These are phyloP conservation scores for Peromyscus californicus DNA, from an alignment of 2,113 vertebrate species.

Conservation along the genomic window DNA sequence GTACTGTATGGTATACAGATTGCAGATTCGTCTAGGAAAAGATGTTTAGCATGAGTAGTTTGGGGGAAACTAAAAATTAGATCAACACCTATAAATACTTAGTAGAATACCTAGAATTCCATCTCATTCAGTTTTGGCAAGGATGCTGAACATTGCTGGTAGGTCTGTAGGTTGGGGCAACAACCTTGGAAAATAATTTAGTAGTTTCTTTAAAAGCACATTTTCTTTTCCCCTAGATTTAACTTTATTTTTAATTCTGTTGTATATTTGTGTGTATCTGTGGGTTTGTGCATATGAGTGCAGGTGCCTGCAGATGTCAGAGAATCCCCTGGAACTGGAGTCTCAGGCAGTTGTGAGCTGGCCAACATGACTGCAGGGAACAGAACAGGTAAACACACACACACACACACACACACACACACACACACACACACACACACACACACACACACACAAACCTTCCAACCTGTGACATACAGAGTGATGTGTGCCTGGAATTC, in stretches of 20 bases:
- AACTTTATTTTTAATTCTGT: not conserved
- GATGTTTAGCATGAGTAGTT: not conserved
- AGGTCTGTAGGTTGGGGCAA: not conserved
- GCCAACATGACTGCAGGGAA: not conserved
- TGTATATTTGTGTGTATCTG: not conserved
- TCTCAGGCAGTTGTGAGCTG: not conserved
- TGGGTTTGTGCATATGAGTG: not conserved
- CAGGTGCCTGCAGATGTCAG: not conserved
- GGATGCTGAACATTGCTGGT: not conserved
- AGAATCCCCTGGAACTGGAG: not conserved
- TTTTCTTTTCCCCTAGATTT: not conserved
- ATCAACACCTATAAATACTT: not conserved
- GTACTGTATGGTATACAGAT: not conserved
- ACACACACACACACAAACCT: too few species aligned
- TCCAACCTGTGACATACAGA: not conserved
- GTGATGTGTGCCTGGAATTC: not conserved
- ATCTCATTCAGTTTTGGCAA: not conserved
- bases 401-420: too few species aligned
- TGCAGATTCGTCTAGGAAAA: not conserved
- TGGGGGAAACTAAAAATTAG: slow-evolving; percentile 10
- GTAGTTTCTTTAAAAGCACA: not conserved
- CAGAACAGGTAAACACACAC: not conserved
- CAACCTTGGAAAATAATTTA: not conserved
- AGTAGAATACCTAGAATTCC: not conserved
- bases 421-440: too few species aligned